Conservation (phyloP, 2,888 invertebrate species). For the Meta bourneti region DNA sequence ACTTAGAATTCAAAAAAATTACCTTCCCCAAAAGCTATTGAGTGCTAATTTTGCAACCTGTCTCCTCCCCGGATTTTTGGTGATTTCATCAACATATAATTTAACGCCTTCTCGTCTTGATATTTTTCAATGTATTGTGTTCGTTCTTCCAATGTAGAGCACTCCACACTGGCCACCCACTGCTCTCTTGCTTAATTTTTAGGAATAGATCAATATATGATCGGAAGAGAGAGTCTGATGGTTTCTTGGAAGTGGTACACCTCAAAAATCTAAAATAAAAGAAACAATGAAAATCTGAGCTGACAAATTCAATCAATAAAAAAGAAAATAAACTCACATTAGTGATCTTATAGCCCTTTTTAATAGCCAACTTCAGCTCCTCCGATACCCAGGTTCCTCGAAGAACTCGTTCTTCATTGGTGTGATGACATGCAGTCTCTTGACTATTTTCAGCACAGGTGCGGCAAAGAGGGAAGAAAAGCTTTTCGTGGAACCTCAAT, state of each 20-base stretch:
- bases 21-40: no score
- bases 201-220: no score
- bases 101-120: not conserved
- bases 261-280: conserved; percentile 24
- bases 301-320: no score
- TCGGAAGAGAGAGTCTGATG: no score
- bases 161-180: not conserved
- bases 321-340: no score
- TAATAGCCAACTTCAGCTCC: conserved; percentile 78
- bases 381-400: conserved; percentile 37
- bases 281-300: no score
- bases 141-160: not conserved
- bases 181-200: conserved; percentile 31
- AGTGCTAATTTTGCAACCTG: conserved; percentile 24
- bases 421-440: not conserved
- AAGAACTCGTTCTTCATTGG: not conserved
- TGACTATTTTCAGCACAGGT: not conserved
- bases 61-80: not conserved
- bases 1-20: no score
- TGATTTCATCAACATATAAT: not conserved
- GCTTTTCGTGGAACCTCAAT: not conserved
- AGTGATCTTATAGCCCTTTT: conserved; percentile 77
- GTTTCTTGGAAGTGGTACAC: no score
- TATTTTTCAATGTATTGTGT: no score
- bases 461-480: conserved; percentile 5